A percentile compares a stretch with the other conserved stretches of the same genome.
These are phyloP conservation scores for Globodera rostochiensis DNA, from an alignment of 1,140 invertebrate species.

Conservation along the genomic window DNA sequence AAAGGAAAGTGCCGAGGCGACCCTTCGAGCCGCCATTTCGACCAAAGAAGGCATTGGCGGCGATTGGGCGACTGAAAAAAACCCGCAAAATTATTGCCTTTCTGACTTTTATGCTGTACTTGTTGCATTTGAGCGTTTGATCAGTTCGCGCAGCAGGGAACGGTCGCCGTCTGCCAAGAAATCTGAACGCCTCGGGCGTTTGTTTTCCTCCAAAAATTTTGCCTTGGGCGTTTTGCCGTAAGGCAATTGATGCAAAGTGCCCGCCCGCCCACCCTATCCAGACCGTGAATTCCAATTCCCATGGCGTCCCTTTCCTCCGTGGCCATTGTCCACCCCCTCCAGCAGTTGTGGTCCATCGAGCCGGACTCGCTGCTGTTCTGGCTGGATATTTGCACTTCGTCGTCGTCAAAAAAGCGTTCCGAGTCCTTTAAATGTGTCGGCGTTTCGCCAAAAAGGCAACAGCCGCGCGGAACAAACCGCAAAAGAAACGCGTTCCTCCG, in stretches of 20 bases:
- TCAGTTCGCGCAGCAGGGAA: constrained; percentile 1
- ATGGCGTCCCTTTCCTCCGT: constrained; percentile 19
- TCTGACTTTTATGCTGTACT: neutral
- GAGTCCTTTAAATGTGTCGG: constrained; percentile 33
- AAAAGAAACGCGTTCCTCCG: constrained; percentile 36
- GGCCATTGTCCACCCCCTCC: constrained; percentile 11
- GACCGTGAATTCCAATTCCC: neutral
- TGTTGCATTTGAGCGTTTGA: constrained; percentile 11
- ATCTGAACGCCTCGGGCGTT: constrained; percentile 4
- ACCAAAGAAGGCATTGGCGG: constrained; percentile 15
- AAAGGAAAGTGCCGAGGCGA: constrained; percentile 44
- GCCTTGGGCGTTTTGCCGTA: neutral
- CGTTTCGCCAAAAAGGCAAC: neutral
- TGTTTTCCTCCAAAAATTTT: neutral
- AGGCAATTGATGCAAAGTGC: constrained; percentile 1
- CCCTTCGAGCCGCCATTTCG: constrained; percentile 41
- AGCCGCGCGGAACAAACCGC: constrained; percentile 20
- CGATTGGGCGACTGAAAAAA: constrained; percentile 8
- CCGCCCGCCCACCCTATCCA: constrained; percentile 19
- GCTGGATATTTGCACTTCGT: constrained; percentile 42
- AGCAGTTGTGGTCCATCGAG: constrained; percentile 43
- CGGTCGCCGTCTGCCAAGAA: neutral
- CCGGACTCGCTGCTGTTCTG: constrained; percentile 36
- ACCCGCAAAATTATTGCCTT: neutral
- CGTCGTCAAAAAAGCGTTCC: constrained; percentile 48